These are phyloP conservation scores for Drosophila hydei DNA, from an alignment of 1,140 invertebrate species.

Conservation along the genomic window DNA sequence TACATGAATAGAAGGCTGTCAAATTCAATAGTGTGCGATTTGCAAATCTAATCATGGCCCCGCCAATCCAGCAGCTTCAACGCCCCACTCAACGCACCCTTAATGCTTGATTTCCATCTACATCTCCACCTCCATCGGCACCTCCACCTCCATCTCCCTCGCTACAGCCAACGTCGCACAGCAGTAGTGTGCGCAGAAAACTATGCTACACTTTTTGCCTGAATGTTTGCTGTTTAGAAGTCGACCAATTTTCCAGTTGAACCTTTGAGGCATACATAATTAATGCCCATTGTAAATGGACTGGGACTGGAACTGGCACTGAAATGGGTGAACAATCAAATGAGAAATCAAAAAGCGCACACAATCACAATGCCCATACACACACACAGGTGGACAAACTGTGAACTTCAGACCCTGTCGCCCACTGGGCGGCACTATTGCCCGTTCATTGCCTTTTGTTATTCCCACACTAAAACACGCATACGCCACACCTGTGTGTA, in stretches of 20 bases:
- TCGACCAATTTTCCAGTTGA: slow-evolving; percentile 33
- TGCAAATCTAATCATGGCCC: slow-evolving; percentile 44
- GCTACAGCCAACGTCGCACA: neutral
- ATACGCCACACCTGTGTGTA: slow-evolving; percentile 39
- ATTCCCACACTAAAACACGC: slow-evolving; percentile 41
- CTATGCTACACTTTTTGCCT: slow-evolving; percentile 54
- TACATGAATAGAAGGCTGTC: slow-evolving; percentile 48
- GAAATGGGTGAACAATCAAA: slow-evolving; percentile 48
- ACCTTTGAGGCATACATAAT: slow-evolving; percentile 60
- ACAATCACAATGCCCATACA: slow-evolving; percentile 10
- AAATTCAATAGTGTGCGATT: slow-evolving; percentile 50
- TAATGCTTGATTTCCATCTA: slow-evolving; percentile 7
- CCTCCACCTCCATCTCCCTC: no score
- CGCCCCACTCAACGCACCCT: slow-evolving; percentile 2
- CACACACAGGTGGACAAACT: slow-evolving; percentile 5
- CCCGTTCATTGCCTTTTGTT: slow-evolving; percentile 61
- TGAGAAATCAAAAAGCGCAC: slow-evolving; percentile 46
- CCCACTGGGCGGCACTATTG: slow-evolving; percentile 27
- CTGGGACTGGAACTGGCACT: slow-evolving; percentile 26
- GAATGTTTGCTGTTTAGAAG: slow-evolving; percentile 33
- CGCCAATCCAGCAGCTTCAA: neutral
- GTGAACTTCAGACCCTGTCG: slow-evolving; percentile 33
- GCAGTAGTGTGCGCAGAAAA: slow-evolving; percentile 32
- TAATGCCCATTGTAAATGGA: slow-evolving; percentile 49
- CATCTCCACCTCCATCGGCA: no score